Evolutionary conservation across 1,140 invertebrate genomes (phyloP).

Genomic region (Hylaeus anthracinus): DNA sequence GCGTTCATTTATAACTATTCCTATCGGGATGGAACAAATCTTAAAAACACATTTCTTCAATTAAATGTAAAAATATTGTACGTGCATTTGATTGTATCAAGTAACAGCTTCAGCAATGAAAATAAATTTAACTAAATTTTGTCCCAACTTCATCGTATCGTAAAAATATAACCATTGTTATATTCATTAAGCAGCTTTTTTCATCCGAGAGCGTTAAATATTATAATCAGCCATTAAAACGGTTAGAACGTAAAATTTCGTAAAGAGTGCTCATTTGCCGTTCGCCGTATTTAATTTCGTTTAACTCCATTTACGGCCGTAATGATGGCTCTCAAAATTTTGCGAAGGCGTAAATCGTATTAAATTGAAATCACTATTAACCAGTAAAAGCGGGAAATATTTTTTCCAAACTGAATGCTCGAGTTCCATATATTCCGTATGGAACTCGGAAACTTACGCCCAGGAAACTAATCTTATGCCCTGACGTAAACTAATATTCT

Average conservation of each 20-base stretch:
- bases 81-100: too few relatives aligned
- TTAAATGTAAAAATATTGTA: too few relatives aligned
- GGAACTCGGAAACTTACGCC: too few relatives aligned
- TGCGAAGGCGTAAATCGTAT: neutral
- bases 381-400: neutral
- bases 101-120: too few relatives aligned
- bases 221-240: slow-evolving; percentile 6
- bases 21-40: too few relatives aligned
- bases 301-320: neutral
- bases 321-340: slow-evolving; percentile 24
- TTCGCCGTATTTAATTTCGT: neutral
- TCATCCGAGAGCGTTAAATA: neutral
- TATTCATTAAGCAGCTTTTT: neutral
- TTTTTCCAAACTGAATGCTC: neutral
- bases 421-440: too few relatives aligned
- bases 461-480: too few relatives aligned
- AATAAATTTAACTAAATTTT: too few relatives aligned
- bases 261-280: neutral
- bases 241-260: slow-evolving; percentile 11
- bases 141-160: too few relatives aligned
- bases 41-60: too few relatives aligned
- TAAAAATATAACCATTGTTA: neutral
- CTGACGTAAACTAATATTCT: too few relatives aligned
- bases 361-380: neutral
- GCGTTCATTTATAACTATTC: too few relatives aligned